Percentiles rank a stretch among this genome's conserved stretches.
These are phyloP conservation scores for Diarsia mendica DNA, from an alignment of 2,888 invertebrate species.

Conservation along the genomic window DNA sequence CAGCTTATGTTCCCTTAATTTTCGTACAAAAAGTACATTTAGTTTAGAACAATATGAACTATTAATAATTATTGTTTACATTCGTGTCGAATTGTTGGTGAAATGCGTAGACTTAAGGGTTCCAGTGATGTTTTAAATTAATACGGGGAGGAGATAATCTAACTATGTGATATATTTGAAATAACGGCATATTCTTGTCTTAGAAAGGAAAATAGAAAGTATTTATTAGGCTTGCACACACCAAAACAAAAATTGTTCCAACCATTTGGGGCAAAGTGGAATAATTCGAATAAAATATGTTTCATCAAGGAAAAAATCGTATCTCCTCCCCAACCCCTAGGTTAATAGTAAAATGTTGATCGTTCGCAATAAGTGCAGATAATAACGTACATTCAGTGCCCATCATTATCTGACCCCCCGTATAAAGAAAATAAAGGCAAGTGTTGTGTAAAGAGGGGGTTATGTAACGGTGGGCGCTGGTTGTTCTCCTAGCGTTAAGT, in stretches of 20 bases:
- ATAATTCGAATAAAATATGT: too few species aligned
- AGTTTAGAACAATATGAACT: slow-evolving; percentile 26
- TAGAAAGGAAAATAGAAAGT: not conserved
- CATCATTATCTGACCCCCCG: too few species aligned
- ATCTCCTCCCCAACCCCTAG: slow-evolving; percentile 47
- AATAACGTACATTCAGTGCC: slow-evolving; percentile 37
- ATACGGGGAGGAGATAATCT: slow-evolving; percentile 49
- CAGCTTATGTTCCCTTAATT: slow-evolving; percentile 18
- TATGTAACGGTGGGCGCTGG: too few species aligned
- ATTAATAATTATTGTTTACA: not conserved
- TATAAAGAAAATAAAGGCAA: too few species aligned
- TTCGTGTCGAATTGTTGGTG: slow-evolving; percentile 42
- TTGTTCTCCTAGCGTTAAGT: slow-evolving; percentile 45
- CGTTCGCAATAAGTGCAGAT: slow-evolving; percentile 62
- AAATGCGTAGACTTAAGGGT: slow-evolving; percentile 48
- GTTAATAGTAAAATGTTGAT: slow-evolving; percentile 56
- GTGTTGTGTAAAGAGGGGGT: too few species aligned
- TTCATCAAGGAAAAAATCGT: not conserved
- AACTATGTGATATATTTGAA: slow-evolving; percentile 18
- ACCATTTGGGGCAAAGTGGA: too few species aligned
- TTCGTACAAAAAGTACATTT: slow-evolving; percentile 54
- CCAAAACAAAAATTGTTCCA: too few species aligned
- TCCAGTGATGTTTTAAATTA: slow-evolving; percentile 41
- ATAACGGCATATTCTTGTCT: slow-evolving; percentile 9
- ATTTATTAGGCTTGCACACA: too few species aligned